These are phyloP conservation scores for Sebastes minor DNA, from an alignment of 2,797 vertebrate genomes.

Conservation along the genomic window DNA sequence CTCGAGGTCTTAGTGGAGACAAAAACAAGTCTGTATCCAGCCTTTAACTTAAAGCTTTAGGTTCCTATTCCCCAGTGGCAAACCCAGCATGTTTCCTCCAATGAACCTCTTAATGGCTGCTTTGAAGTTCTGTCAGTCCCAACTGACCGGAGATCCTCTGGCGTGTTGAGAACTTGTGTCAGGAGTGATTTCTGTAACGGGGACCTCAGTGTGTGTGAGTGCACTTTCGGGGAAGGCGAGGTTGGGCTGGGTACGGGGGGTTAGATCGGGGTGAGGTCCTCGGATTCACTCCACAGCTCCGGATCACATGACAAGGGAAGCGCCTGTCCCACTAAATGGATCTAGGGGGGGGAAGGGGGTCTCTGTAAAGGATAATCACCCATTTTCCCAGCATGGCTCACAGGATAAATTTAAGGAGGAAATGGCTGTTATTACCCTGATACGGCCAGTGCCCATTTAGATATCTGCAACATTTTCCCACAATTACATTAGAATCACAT, in stretches of 20 bases:
- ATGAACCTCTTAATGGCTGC: conserved; percentile 18
- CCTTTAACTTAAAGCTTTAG: conserved; percentile 1
- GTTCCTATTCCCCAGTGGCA: conserved; percentile 6
- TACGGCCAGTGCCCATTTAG: conserved; percentile 8
- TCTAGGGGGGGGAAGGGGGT: not conserved
- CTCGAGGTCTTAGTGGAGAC: conserved; percentile 4
- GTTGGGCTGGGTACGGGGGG: not conserved
- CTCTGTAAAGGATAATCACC: conserved; percentile 31
- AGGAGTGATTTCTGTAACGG: conserved; percentile 34
- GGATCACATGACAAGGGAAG: conserved; percentile 47
- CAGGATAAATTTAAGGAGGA: conserved; percentile 54
- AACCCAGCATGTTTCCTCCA: conserved; percentile 31
- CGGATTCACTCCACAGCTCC: conserved; percentile 32
- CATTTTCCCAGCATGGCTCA: conserved; percentile 16
- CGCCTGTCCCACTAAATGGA: conserved; percentile 12
- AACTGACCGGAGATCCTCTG: conserved; percentile 33
- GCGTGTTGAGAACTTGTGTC: conserved; percentile 44
- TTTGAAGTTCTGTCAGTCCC: conserved; percentile 57
- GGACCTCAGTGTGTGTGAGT: not conserved
- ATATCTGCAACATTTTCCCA: conserved; percentile 29
- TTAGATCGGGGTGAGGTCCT: conserved; percentile 9
- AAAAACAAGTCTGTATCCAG: conserved; percentile 35
- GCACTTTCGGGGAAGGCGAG: not conserved
- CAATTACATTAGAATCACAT: conserved; percentile 17
- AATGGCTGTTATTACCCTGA: conserved; percentile 53